These are phyloP conservation scores for Dicrostonyx torquatus DNA, from an alignment of 2,797 vertebrate species.

Conservation along the genomic window DNA sequence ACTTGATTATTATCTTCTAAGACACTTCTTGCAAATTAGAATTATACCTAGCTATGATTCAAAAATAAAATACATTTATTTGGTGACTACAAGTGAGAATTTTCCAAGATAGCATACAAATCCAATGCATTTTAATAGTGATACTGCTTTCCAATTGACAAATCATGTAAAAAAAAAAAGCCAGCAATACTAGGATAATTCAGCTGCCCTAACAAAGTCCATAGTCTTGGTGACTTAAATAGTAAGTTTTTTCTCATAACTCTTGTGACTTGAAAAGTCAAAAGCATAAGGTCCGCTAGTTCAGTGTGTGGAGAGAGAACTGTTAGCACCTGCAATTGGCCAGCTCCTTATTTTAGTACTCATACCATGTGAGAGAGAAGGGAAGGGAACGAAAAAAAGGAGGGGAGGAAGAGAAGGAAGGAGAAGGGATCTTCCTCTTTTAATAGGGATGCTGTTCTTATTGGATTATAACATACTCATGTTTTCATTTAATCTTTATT, in stretches of 20 bases:
- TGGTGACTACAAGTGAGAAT: conserved; percentile 16
- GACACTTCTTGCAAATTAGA: conserved; percentile 47
- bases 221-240: background rate
- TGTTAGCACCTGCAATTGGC: background rate
- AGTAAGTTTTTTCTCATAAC: background rate
- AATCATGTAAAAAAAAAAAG: background rate
- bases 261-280: background rate
- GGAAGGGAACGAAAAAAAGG: background rate
- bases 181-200: background rate
- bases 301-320: background rate
- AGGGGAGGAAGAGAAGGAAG: background rate
- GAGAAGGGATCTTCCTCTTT: background rate
- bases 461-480: background rate
- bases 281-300: background rate
- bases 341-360: background rate
- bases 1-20: conserved; percentile 54
- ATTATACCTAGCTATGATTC: background rate
- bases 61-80: conserved; percentile 55
- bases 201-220: background rate
- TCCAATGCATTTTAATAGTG: conserved; percentile 6
- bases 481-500: background rate
- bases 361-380: no score
- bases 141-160: conserved; percentile 27
- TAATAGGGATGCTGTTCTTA: background rate
- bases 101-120: conserved; percentile 43